These are phyloP conservation scores for Acleris emargana DNA, from an alignment of 2,888 invertebrate genomes.

Conservation along the genomic window DNA sequence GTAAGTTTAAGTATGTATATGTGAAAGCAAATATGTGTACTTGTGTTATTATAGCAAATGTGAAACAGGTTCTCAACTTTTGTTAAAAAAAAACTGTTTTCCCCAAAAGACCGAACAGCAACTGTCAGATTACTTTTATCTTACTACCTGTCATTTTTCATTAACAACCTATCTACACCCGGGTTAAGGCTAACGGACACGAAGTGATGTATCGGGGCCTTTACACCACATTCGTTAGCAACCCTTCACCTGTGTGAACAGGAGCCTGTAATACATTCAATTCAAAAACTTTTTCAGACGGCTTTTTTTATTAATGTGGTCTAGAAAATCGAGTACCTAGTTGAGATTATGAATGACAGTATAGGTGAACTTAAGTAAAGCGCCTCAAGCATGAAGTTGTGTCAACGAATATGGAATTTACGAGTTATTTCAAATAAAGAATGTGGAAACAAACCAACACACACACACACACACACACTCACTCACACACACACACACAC, in stretches of 20 bases:
- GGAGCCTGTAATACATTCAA: slow-evolving; percentile 30
- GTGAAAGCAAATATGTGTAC: too few species aligned
- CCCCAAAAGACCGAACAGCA: too few species aligned
- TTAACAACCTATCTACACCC: slow-evolving; percentile 1
- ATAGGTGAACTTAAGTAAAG: not conserved
- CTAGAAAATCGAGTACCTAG: slow-evolving; percentile 16
- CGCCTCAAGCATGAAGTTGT: not conserved
- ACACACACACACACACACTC: too few species aligned
- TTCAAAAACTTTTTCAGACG: slow-evolving; percentile 23
- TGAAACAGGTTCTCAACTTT: too few species aligned
- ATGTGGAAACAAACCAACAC: too few species aligned
- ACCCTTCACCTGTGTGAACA: slow-evolving; percentile 40
- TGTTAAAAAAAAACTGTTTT: too few species aligned
- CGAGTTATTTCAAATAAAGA: too few species aligned
- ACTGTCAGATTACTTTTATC: too few species aligned
- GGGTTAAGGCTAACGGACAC: slow-evolving; percentile 41
- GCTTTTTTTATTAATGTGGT: slow-evolving; percentile 25
- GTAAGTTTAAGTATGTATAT: too few species aligned
- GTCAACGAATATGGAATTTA: too few species aligned
- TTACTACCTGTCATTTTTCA: not conserved
- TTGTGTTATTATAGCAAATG: too few species aligned
- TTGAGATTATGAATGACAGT: slow-evolving; percentile 8
- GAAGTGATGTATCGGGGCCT: slow-evolving; percentile 48
- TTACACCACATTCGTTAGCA: slow-evolving; percentile 38
- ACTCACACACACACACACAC: too few species aligned